Base-by-base conservation (phyloP, 2,888 invertebrate genomes). In the Apamea sordens region DNA sequence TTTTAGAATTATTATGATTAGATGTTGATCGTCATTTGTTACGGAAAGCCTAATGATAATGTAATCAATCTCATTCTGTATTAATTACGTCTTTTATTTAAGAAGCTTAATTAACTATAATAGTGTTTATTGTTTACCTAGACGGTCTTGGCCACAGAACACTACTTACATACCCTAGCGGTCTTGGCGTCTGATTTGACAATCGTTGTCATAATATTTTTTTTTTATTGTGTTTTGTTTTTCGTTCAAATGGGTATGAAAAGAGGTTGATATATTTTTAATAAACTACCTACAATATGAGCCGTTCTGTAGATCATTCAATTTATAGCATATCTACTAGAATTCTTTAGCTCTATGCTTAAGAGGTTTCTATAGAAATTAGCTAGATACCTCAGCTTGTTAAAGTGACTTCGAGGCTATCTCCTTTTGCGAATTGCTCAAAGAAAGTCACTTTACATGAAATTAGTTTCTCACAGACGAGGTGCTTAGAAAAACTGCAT, bases 171-270 rank as follows among this genome's bases (percentile, higher is more conserved):
- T n/a, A n/a, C n/a, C n/a, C n/a, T n/a, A n/a, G n/a, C 44, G 71
- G 59, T 68, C 7, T 59, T 28, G 32, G 56, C 13, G 59, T 53
- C 53, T 13, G 10, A 74, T 84, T 70, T 78, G 84, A 84, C 84
- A 70, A 24, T 18, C 32, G 32, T n/a, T 6, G 18, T 24, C 18
- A 63, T 18, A 11, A n/a, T 36, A 13, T 10, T 28, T 28, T 64
- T 63, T 47, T 41, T 56, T 32, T 5, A 61, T 28, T 59, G 0
- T 41, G 6, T 61, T 63, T 36, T 44, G 11, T 63, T 70, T 56
- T 44, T 13, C 7, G 10, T 41, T 70, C 13, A 44, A 53, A 3
- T 6, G n/a, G 4, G 1, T 2, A 5, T 32, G 2, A 15, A 69
- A 86, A 28, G 63, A 83, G 82, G 86, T 71, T 65, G 18, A 7